Percentiles rank a stretch among this genome's conserved stretches.
Evolutionary conservation across 2,888 invertebrate species (phyloP).

Genomic region (Eilema caniola): DNA sequence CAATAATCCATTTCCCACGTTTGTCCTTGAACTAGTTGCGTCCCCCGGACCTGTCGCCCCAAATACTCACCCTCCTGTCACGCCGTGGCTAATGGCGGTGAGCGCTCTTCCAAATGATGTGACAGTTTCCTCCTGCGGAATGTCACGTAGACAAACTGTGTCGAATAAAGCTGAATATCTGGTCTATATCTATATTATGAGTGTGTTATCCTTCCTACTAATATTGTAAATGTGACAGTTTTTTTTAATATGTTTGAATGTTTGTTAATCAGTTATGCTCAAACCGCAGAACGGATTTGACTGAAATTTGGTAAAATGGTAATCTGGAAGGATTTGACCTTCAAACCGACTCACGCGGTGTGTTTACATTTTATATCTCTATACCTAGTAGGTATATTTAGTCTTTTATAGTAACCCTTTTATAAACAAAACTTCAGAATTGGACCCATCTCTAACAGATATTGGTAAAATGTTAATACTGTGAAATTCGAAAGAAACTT

Average conservation of each 20-base stretch:
- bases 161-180: conserved; percentile 1
- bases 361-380: too few relatives aligned
- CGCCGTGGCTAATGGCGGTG: conserved; percentile 40
- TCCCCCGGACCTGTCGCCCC: conserved; percentile 40
- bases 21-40: conserved; percentile 46
- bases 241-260: too few relatives aligned
- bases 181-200: neutral
- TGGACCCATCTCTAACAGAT: conserved; percentile 7
- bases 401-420: neutral
- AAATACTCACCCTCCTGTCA: conserved; percentile 40
- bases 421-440: conserved; percentile 3
- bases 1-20: conserved; percentile 19
- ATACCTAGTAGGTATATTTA: too few relatives aligned
- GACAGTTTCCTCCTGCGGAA: conserved; percentile 29
- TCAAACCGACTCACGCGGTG: too few relatives aligned
- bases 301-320: too few relatives aligned
- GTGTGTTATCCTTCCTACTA: neutral
- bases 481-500: neutral
- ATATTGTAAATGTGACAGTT: too few relatives aligned
- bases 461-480: conserved; percentile 12
- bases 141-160: conserved; percentile 30
- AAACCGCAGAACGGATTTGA: too few relatives aligned
- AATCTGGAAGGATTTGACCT: too few relatives aligned
- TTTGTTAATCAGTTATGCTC: too few relatives aligned
- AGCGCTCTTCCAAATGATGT: conserved; percentile 25